A percentile compares a stretch with the other conserved stretches of the same genome.
phyloP scores from a whole-genome alignment of 2,113 vertebrate species.

The Cygnus atratus region DNA sequence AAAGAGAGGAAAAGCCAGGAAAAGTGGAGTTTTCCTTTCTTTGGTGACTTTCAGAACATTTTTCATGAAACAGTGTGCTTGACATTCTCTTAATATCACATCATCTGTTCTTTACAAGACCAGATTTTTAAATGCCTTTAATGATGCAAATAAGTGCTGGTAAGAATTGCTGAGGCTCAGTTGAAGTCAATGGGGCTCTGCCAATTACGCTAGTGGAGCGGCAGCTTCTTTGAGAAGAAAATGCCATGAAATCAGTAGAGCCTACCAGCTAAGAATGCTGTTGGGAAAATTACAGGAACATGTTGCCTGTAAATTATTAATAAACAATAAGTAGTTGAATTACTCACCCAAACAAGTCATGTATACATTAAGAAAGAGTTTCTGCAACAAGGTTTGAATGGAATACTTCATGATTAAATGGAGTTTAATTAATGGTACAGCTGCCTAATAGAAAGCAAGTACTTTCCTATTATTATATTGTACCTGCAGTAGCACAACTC shows the following conservation, averaged over 20 bases:
- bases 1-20: neutral
- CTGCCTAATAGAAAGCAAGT: neutral
- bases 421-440: constrained; percentile 21
- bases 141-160: neutral
- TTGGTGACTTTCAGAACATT: neutral
- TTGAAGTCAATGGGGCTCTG: neutral
- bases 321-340: neutral
- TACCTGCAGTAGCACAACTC: neutral
- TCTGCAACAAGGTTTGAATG: neutral
- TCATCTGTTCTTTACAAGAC: neutral
- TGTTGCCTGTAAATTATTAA: neutral
- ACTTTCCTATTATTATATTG: neutral
- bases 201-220: neutral
- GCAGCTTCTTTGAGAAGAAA: neutral
- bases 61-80: neutral
- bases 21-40: neutral
- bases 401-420: neutral
- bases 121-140: neutral
- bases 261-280: neutral
- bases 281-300: neutral
- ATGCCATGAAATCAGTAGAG: neutral
- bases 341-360: neutral
- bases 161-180: neutral
- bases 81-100: neutral
- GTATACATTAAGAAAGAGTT: neutral